Evolutionary conservation across 2,888 invertebrate genomes (phyloP), one percentile per base, ranked within the genome.

Genomic region (Stegophylla sp.): DNA sequence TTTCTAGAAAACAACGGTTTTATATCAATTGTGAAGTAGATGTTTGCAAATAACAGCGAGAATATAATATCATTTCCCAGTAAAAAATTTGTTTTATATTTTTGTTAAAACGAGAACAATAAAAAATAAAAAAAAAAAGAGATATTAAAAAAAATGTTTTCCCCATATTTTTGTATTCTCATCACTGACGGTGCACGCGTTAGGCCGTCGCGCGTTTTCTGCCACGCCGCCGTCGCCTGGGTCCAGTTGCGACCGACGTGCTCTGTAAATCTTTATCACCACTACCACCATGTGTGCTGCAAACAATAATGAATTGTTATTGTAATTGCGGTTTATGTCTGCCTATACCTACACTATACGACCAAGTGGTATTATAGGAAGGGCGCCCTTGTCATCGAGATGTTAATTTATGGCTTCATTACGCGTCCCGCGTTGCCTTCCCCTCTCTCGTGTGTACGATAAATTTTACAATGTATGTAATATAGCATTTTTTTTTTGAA

Each of bases 391-490:
- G 79, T 79, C 79, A 51, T 79, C 79, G 34, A 79, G 48, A 51
- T 59, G 79, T 71, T 79, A 79, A 79, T 79, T 69, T 79, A 79
- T 79, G 7, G 79, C 79, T 79, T 79, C 71, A 79, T 79, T 79
- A 79, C 59, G 48, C 45, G 26, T 41, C 15, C 20, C 15, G 23
- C 26, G 45, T 34, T 23, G 41, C 64, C 53, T 75, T 53, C 61
- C 75, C n/a, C n/a, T n/a, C 64, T 66, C 23, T 53, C 0, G 20
- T 26, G 41, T 43, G 17, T 41, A 51, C 77, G 34, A 79, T 79
- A 79, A 51, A 79, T 79, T 71, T 48, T 79, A 79, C 71, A 41
- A 63, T 61, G 71, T 51, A 41, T 51, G 67, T 69, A 77, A 77
- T 69, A 77, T 77, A 77, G 69, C 77, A 77, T 79, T 79, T 79